Evolutionary conservation across 35 echinoderm and acorn worm genomes (phyloP).

Genomic region (Heliocidaris tuberculata): DNA sequence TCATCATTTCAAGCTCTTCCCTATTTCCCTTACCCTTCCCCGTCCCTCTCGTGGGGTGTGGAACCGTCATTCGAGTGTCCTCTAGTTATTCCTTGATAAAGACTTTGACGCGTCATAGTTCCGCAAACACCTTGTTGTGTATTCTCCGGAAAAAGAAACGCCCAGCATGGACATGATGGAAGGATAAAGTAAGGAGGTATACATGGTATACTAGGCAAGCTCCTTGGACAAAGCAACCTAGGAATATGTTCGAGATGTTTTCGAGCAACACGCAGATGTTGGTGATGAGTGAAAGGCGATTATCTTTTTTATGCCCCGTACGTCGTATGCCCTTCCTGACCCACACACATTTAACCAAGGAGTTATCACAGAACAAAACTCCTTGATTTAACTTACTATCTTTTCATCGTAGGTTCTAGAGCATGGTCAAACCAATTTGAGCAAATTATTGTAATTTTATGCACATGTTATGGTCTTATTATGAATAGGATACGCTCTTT

Average conservation of each 20-base stretch:
- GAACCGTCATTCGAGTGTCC: neutral
- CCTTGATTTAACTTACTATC: neutral
- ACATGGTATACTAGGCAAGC: too few species aligned
- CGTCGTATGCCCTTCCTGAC: neutral
- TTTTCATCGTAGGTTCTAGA: neutral
- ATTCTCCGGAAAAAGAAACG: constrained; percentile 6
- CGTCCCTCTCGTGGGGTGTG: neutral
- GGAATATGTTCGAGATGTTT: neutral
- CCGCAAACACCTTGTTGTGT: constrained; percentile 3
- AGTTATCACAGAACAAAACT: too few species aligned
- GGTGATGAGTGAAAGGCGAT: neutral
- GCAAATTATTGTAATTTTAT: neutral
- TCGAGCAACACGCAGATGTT: neutral
- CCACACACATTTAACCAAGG: neutral
- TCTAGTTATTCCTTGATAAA: neutral
- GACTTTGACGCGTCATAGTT: neutral
- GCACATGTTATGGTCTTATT: neutral
- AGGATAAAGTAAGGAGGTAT: neutral
- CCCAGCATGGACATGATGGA: constrained; percentile 8
- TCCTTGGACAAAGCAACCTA: too few species aligned
- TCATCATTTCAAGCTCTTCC: neutral
- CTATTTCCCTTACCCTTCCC: neutral
- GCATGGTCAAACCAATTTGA: neutral
- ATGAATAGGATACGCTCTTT: neutral
- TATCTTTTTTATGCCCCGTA: neutral